Evolutionary conservation across 2,113 vertebrate species (phyloP), one percentile per base, ranked within the genome.

Genomic region (Calonectris borealis): DNA sequence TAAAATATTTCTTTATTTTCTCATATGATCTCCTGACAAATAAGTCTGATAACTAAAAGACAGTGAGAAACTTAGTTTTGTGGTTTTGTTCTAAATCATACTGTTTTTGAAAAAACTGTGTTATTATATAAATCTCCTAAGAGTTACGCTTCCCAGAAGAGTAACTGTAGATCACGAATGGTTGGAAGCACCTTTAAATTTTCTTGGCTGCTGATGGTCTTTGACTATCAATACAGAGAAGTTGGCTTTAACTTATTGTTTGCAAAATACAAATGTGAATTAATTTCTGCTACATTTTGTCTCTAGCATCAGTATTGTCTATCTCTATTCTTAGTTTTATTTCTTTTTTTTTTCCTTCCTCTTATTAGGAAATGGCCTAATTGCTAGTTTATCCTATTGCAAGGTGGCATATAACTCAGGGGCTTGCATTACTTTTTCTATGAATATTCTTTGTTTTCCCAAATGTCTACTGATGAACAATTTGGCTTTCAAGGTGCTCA

Each of bases 401-500:
- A 76, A 78, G 71, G 90, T 86, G n/a, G 27, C 57, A 62, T 86
- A 29, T 54, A 94, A 89, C 36, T 94, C 70, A 87, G 72, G 29
- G 58, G 49, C 40, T 94, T 95, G 75, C 26, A 78, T 92, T 78
- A 72, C 65, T 90, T 83, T 93, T 61, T 62, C 88, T 88, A 34
- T 76, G 86, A 94, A 94, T 95, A 96, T 79, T 93, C 82, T 88
- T 77, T 42, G n/a, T 95, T 96, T 83, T 84, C 91, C 93, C 85
- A 90, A 71, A 95, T 7, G 57, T 65, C 86, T 96, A 78, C 93
- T 96, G 82, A 96, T 90, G 76, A 96, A 91, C 55, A 89, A 91
- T 93, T 96, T 90, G 86, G 73, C 77, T 96, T 96, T 96, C 92
- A 94, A 93, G 93, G 93, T 97, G 88, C 77, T 88, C 84, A 76